Evolutionary conservation across 2,797 vertebrate genomes (phyloP).

Genomic region (Oryzias sinensis): DNA sequence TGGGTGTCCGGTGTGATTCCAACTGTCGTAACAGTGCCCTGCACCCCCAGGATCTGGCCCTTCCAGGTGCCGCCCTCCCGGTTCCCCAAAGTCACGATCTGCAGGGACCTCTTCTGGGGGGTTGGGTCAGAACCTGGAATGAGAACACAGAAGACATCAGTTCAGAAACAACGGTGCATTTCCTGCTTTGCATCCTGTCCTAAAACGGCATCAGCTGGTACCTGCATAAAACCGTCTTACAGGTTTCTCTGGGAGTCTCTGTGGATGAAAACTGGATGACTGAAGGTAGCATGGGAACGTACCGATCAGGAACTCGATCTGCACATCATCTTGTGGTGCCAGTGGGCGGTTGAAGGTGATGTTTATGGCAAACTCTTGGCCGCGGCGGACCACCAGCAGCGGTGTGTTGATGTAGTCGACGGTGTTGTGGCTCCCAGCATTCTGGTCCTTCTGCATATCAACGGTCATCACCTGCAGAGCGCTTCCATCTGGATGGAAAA

Average conservation of each 20-base stretch:
- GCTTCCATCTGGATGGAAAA: too few relatives aligned
- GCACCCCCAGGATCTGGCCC: conserved; percentile 56
- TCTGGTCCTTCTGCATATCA: conserved; percentile 72
- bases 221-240: too few relatives aligned
- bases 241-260: too few relatives aligned
- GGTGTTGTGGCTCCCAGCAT: conserved; percentile 79
- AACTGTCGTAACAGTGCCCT: conserved; percentile 55
- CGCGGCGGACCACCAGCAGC: conserved; percentile 85
- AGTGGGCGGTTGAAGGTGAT: conserved; percentile 79
- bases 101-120: conserved; percentile 76
- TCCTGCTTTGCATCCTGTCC: too few relatives aligned
- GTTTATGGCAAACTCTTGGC: conserved; percentile 75
- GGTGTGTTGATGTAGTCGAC: conserved; percentile 58
- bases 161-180: too few relatives aligned
- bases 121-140: conserved; percentile 79
- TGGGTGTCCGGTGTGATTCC: conserved; percentile 76
- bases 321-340: conserved; percentile 68
- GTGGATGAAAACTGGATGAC: too few relatives aligned
- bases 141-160: neutral
- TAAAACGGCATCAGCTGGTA: too few relatives aligned
- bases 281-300: conserved; percentile 48
- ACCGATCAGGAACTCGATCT: conserved; percentile 89
- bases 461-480: conserved; percentile 69
- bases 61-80: conserved; percentile 61
- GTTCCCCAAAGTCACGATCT: conserved; percentile 62